Base-by-base conservation (phyloP, 92 coral and sea anemone species). In the Epizoanthus scotinus region DNA sequence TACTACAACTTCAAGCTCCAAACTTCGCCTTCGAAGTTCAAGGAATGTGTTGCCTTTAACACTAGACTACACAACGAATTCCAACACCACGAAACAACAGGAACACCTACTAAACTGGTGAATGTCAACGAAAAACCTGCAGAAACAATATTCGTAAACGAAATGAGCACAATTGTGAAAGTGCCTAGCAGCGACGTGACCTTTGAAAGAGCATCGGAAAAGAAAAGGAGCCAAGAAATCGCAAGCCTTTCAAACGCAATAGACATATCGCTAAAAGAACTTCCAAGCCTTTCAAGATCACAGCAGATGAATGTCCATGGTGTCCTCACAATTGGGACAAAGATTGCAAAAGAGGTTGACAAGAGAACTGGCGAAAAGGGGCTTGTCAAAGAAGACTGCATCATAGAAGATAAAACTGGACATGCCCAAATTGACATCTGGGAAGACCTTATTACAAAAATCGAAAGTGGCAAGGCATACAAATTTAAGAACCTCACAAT, bases 241-340 rank as follows among this genome's bases (percentile, higher is more conserved):
- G 14, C 60, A 53, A 15, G 66, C 3, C 25, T 34, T 63, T 22
- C 59, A 58, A 71, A 28, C 31, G 54, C 52, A 27, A 71, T 73
- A 54, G 54, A 73, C 80, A 73, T 73, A 15, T 54, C 58, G 65
- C 62, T 73, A 28, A 28, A 73, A 38, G 34, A 73, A 53, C 65
- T 73, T 36, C 80, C 4, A 27, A 20, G 20, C 62, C 44, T 73
- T 20, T 73, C 80, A 20, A 20, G 57, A 18, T 47, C 26, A 15
- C 81, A 74, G 49, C 60, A 12, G 67, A 67, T 57, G 25, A 54
- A 74, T 74, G 67, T 74, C 17, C 66, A 74, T 21, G 81, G 66
- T 14, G 24, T 74, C 6, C 21, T 74, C 9, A 55, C 81, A 5
- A 31, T 74, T 67, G 81, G 81, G 44, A 19, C 21, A 10, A 17